A percentile compares a stretch with the other conserved stretches of the same genome.
Evolutionary conservation across 2,888 invertebrate genomes (phyloP).

Genomic region (Drosophila neotestacea): DNA sequence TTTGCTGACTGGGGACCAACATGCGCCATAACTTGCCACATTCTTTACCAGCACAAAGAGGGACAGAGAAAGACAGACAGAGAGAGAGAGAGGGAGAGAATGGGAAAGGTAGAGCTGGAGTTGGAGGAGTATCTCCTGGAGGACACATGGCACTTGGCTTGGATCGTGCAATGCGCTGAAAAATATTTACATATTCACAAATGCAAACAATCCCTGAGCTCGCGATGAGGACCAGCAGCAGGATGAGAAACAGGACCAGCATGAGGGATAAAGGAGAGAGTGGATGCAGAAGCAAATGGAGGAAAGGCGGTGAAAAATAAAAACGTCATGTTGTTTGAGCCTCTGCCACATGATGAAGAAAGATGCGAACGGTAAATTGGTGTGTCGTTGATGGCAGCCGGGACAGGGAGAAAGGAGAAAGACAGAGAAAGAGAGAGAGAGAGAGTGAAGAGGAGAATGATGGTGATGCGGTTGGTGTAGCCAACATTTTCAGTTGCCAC

Average conservation of each 20-base stretch:
- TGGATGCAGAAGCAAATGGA: neutral
- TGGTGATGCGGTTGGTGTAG: conserved; percentile 21
- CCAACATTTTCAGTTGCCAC: conserved; percentile 35
- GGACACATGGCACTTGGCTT: conserved; percentile 49
- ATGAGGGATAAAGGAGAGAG: too few species aligned
- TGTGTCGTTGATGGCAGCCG: conserved; percentile 35
- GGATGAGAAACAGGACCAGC: neutral
- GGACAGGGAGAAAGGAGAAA: neutral
- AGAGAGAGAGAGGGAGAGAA: neutral
- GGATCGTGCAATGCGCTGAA: conserved; percentile 54
- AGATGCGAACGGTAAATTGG: conserved; percentile 67
- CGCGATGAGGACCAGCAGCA: conserved; percentile 5
- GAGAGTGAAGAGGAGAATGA: neutral
- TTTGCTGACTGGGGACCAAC: conserved; percentile 27
- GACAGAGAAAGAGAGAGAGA: neutral
- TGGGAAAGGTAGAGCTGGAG: neutral
- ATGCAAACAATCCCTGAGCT: conserved; percentile 61
- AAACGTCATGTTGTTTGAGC: conserved; percentile 67
- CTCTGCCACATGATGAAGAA: conserved; percentile 61
- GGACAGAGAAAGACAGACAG: neutral
- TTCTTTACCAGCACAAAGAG: conserved; percentile 10
- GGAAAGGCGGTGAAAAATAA: conserved; percentile 45
- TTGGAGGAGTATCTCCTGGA: conserved; percentile 25
- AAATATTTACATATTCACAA: conserved; percentile 63
- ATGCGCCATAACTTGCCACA: conserved; percentile 44